Conservation (phyloP, 2,888 invertebrate species). For the Callosobruchus maculatus region DNA sequence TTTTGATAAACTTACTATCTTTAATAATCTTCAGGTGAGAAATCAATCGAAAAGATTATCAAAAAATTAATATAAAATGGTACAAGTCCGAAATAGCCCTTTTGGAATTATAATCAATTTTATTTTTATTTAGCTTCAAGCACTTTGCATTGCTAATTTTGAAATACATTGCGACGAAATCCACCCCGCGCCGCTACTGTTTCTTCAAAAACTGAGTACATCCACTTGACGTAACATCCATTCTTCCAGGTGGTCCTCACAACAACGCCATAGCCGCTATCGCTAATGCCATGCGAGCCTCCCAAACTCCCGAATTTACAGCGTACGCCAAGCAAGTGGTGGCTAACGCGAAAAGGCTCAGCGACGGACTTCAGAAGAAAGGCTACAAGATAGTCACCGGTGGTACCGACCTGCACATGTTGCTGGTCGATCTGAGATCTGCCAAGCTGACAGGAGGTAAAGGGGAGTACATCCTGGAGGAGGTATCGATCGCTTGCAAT, state of each 20-base stretch:
- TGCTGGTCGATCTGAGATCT: slow-evolving; percentile 79
- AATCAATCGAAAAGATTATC: too few relatives aligned
- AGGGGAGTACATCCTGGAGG: slow-evolving; percentile 86
- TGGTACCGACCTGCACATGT: slow-evolving; percentile 92
- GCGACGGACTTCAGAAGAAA: slow-evolving; percentile 61
- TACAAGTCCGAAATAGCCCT: too few relatives aligned
- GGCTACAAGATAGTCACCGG: slow-evolving; percentile 81
- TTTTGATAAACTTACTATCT: too few relatives aligned
- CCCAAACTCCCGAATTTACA: slow-evolving; percentile 73
- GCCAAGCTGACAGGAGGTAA: slow-evolving; percentile 78
- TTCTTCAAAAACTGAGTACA: too few relatives aligned
- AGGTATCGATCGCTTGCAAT: slow-evolving; percentile 90
- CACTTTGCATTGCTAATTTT: too few relatives aligned
- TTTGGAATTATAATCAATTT: too few relatives aligned
- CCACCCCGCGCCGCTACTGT: too few relatives aligned
- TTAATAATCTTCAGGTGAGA: too few relatives aligned
- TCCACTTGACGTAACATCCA: neutral
- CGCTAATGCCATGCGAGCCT: slow-evolving; percentile 92
- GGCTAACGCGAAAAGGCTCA: slow-evolving; percentile 74
- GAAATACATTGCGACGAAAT: too few relatives aligned
- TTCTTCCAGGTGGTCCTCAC: slow-evolving; percentile 76
- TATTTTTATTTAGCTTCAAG: too few relatives aligned
- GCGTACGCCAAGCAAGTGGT: slow-evolving; percentile 84
- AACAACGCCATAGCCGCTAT: slow-evolving; percentile 95
- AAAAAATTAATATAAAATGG: too few relatives aligned